phyloP scores from a whole-genome alignment of 2,888 invertebrate species.

The Antheraea yamamai region DNA sequence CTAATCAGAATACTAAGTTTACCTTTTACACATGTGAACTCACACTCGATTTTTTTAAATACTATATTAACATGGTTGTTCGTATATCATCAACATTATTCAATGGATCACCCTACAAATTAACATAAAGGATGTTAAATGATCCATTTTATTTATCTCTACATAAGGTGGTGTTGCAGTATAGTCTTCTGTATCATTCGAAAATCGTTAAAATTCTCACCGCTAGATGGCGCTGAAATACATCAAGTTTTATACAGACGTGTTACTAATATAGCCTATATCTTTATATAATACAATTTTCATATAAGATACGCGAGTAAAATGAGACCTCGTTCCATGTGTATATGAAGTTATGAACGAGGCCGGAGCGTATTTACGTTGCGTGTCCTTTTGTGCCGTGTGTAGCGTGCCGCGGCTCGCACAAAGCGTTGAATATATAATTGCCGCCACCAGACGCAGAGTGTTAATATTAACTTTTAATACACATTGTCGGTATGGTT shows the following conservation, averaged over 20 bases:
- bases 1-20: too few relatives aligned
- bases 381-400: slow-evolving; percentile 12
- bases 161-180: too few relatives aligned
- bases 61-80: too few relatives aligned
- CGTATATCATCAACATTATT: too few relatives aligned
- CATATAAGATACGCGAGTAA: neutral
- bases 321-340: neutral
- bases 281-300: neutral
- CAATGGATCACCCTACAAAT: too few relatives aligned
- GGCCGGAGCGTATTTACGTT: slow-evolving; percentile 14
- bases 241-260: neutral
- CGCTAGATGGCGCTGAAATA: neutral
- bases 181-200: too few relatives aligned
- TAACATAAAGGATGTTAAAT: too few relatives aligned
- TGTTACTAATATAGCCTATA: neutral
- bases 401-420: slow-evolving; percentile 12
- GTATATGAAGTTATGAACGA: slow-evolving; percentile 5
- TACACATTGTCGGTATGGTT: slow-evolving; percentile 3
- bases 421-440: slow-evolving; percentile 23
- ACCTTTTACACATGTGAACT: too few relatives aligned
- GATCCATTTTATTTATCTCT: too few relatives aligned
- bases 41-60: too few relatives aligned
- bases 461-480: slow-evolving; percentile 22
- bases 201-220: too few relatives aligned
- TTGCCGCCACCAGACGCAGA: slow-evolving; percentile 16